Evolutionary conservation across 2,888 invertebrate species (phyloP), one percentile per base, ranked within the genome.

Genomic region (Chymomyza procnemis): DNA sequence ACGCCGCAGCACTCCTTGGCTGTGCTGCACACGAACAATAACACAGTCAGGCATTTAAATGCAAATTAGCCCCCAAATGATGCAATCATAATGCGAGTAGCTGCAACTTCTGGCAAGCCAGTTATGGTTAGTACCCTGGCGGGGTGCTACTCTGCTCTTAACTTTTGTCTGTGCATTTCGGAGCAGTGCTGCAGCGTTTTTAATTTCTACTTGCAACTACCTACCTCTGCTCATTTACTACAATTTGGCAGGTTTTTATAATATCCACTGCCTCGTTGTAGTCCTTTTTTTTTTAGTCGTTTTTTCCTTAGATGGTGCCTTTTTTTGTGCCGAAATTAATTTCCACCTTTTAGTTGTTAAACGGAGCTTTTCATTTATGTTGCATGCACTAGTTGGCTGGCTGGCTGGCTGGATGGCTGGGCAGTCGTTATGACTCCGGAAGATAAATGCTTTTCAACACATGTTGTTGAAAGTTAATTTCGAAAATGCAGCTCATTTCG

Each of bases 401-500:
- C n/a, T n/a, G n/a, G n/a, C 18, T 19, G 18, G 50, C 34, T 41
- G 12, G 34, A 12, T 41, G 34, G 34, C 18, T 19, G 18, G 50
- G 50, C 50, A 19, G 50, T 76, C 76, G 72, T 76, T 79, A 73
- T 73, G 76, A 81, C 74, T 62, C 72, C 76, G 71, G 85, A 84
- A 84, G 84, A 84, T 84, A 84, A 87, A 84, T 84, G 88, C 88
- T 71, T 83, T 83, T 76, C 79, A 87, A 85, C 83, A 84, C 81
- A 84, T 84, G 88, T 83, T 83, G 88, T 84, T 84, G 83, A 84
- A 87, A 84, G 86, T 87, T 84, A 87, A 87, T 87, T 83, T 83
- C 81, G 48, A 81, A 76, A 87, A 80, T 74, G 83, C 78, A 83
- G 84, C 88, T 85, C 84, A 80, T 85, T 83, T 87, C 63, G 56